Evolutionary conservation across 2,797 vertebrate species (phyloP), one percentile per base, ranked within the genome.

Genomic region (Acanthurus lineatus): DNA sequence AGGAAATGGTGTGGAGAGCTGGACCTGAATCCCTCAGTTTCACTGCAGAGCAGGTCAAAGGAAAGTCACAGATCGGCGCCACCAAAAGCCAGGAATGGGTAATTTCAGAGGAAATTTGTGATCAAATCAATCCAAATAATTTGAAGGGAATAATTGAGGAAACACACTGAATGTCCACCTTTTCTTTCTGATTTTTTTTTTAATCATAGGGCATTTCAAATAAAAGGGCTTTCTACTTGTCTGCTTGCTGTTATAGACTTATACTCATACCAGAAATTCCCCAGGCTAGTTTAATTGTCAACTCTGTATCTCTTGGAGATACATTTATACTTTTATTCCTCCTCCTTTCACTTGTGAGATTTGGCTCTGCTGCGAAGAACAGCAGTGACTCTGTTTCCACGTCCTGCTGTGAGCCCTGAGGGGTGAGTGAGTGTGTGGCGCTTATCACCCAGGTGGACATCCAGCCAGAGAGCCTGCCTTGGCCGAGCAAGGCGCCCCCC

Each of bases 401-500:
- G 1, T 66, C 88, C 84, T 20, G 77, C 88, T 87, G 89, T 66
- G 86, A 84, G 68, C 76, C 90, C 79, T 81, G 69, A 11, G 85
- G 86, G 76, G 75, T 76, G 87, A 86, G 72, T 54, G 67, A 80
- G 74, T 77, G 76, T 58, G 69, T 59, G 60, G 77, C 22, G 71
- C 73, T 87, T 73, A 81, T 89, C 84, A 7, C 84, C 85, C 77
- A 85, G 88, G 86, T 84, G 86, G 88, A 90, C 80, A 52, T 79
- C 80, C 88, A 86, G 75, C 62, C 67, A 65, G 75, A 81, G 83
- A 77, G 67, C 44, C 62, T 54, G 52, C 67, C 53, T 61, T 59
- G 5, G 76, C 67, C 15, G 8, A 64, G 72, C 80, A 73, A 2
- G 49, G 70, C 51, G 1, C 68, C n/a, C 84, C 84, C 84, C 87